Evolutionary conservation across 2,888 invertebrate genomes (phyloP), one percentile per base, ranked within the genome.

Genomic region (Agriopis leucophaearia): DNA sequence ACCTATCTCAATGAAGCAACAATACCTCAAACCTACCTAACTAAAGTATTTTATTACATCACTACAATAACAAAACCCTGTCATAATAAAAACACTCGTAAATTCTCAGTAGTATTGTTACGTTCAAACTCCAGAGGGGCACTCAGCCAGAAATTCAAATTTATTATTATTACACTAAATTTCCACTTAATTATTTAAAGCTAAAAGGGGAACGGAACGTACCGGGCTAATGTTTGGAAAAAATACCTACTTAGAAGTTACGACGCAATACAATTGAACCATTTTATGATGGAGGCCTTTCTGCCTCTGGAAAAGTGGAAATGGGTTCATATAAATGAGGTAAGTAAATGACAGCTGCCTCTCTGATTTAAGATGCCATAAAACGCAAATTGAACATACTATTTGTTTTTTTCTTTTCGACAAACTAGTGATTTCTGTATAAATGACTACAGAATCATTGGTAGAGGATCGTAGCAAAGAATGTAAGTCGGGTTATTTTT

Each of bases 111-210:
- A 63, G 69, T 68, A 70, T 70, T 74, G 71, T 74, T 71, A 36
- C 64, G 66, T 57, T 70, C 69, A 64, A 71, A 72, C 72, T 63
- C 50, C 18, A 27, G 51, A 59, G 48, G 55, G 71, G 71, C 73
- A 70, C 72, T 74, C 74, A 68, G 61, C 68, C 69, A 50, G 63
- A 69, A 74, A 76, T 74, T 76, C 50, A 70, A 74, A 76, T 76
- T 76, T 76, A 76, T 74, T 76, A 70, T 74, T 76, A 76, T 74
- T 76, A 69, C 71, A 72, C 71, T 70, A 72, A 70, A 74, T 73
- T 62, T 67, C 70, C 69, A 74, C 72, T 74, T 76, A 74, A 74
- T 76, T 76, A 76, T 74, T 74, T 70, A 71, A 73, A 71, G 72
- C 68, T 66, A 64, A 68, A 60, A 70, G 70, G 71, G 70, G 62